Conservation (phyloP, 2,113 vertebrate genomes). For the Morphnarchus princeps region DNA sequence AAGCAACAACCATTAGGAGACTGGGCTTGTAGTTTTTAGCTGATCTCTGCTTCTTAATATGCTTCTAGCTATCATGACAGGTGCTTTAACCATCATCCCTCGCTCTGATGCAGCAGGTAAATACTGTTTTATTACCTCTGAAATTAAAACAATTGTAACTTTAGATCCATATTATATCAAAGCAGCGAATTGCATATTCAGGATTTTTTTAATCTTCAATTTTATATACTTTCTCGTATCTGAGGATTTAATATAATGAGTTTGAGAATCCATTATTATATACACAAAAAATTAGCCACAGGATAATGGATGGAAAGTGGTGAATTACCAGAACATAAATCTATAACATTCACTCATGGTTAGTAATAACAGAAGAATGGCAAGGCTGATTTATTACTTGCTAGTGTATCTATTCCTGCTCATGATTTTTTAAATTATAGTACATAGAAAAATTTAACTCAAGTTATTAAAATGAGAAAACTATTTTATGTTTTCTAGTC, state of each 20-base stretch:
- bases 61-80: not conserved
- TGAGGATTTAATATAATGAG: not conserved
- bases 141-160: not conserved
- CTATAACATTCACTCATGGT: not conserved
- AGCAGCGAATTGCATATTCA: not conserved
- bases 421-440: not conserved
- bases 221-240: not conserved
- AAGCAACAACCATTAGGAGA: not conserved
- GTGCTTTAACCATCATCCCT: not conserved
- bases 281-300: not conserved
- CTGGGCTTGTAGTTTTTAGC: not conserved
- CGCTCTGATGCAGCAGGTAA: not conserved
- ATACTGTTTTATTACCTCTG: not conserved
- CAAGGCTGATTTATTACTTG: conserved; percentile 45
- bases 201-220: not conserved
- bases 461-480: conserved; percentile 34
- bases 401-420: not conserved
- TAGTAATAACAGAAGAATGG: conserved; percentile 4
- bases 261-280: not conserved
- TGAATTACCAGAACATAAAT: conserved; percentile 34
- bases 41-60: not conserved
- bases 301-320: conserved; percentile 30
- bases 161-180: not conserved
- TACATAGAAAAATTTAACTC: conserved; percentile 14
- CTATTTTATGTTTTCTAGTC: not conserved